Evolutionary conservation across 2,888 invertebrate genomes (phyloP).

Genomic region (Rhimphoctona megacephalus): DNA sequence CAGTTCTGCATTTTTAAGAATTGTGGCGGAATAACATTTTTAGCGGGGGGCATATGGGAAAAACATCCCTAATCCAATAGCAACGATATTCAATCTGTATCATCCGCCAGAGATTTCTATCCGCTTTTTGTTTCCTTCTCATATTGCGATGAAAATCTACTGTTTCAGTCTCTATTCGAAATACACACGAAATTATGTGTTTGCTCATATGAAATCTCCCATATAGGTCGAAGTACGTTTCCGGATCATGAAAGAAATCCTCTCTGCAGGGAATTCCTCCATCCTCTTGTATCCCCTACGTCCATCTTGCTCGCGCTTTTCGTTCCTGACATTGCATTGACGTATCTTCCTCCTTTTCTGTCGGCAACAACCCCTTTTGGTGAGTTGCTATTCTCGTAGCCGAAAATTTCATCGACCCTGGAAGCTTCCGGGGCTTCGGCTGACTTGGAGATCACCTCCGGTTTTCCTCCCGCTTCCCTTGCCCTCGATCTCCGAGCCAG

Average conservation of each 20-base stretch:
- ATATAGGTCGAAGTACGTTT: conserved; percentile 16
- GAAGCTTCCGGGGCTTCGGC: conserved; percentile 47
- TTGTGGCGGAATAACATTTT: neutral
- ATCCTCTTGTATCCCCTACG: neutral
- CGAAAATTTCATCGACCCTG: conserved; percentile 66
- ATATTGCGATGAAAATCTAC: conserved; percentile 21
- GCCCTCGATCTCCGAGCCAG: conserved; percentile 62
- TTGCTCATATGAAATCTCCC: conserved; percentile 25
- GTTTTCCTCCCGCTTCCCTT: conserved; percentile 34
- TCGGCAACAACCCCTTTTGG: conserved; percentile 7
- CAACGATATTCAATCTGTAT: neutral
- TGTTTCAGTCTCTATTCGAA: conserved; percentile 9
- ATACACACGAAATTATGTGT: conserved; percentile 21
- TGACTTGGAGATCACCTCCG: conserved; percentile 63
- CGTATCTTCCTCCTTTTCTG: conserved; percentile 27
- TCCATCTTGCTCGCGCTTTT: conserved; percentile 7
- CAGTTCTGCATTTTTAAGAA: too few species aligned
- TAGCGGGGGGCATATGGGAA: neutral
- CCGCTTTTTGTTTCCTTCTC: conserved; percentile 1
- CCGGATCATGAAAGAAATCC: conserved; percentile 33
- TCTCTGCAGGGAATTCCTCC: neutral
- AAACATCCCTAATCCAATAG: neutral
- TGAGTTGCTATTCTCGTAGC: conserved; percentile 26
- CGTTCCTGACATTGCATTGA: conserved; percentile 28
- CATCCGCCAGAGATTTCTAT: neutral